Base-by-base conservation (phyloP, 2,888 invertebrate genomes). In the Microctonus brassicae region DNA sequence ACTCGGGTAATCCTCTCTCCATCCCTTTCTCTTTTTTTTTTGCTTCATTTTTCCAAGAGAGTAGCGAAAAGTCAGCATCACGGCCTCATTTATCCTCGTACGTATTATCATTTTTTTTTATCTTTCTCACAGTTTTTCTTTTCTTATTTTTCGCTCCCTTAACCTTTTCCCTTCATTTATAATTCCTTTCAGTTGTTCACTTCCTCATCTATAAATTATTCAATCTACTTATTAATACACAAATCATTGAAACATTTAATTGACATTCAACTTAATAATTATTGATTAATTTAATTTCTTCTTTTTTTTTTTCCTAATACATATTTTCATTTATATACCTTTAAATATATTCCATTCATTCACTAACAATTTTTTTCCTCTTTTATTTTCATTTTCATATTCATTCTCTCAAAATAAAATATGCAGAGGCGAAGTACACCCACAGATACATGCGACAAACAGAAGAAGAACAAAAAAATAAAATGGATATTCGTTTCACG, bases 1-100 rank as follows among this genome's bases (percentile, higher is more conserved):
- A 75, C 77, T 75, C 73, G 63, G 70, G 70, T 72, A 74, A 80
- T 80, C 76, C 74, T 80, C 74, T 80, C 74, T 73, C 64, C 70
- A 57, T 69, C 52, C 58, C 65, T 68, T 61, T 64, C n/a, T n/a
- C n/a, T n/a, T n/a, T n/a, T n/a, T n/a, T n/a, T n/a, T n/a, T n/a
- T n/a, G n/a, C n/a, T n/a, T n/a, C n/a, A n/a, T n/a, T n/a, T 29
- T 29, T 29, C 29, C 29, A 29, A 5, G 29, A 47, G 47, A 17
- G 20, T n/a, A n/a, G 5, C 1, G 9, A 11, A 26, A n/a, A 58
- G 20, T 13, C 36, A 36, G 68, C 64, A 60, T 57, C 29, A 36
- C 58, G 57, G 63, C 66, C 67, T 68, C 66, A 65, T 75, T 75
- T 36, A 67, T 71, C 55, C 71, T 55, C 11, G 39, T 39, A n/a